Conservation (phyloP, 2,888 invertebrate genomes). For the Trachelus iudaicus region DNA sequence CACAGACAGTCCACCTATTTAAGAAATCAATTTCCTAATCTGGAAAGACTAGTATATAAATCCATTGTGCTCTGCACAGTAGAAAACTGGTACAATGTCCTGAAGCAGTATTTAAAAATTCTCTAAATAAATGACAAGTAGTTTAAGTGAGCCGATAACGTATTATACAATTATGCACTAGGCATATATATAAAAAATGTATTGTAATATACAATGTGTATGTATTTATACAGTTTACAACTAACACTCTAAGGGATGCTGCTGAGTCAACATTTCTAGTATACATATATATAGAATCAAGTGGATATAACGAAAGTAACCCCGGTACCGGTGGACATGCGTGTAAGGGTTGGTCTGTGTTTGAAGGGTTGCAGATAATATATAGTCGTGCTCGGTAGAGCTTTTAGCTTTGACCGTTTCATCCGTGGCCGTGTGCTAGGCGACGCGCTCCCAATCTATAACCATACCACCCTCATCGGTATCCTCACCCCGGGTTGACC, state of each 20-base stretch:
- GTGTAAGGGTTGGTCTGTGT: constrained; percentile 37
- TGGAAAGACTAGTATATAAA: background rate
- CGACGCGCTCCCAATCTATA: constrained; percentile 36
- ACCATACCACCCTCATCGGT: background rate
- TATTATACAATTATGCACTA: too few species aligned
- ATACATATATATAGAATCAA: background rate
- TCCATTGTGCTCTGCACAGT: background rate
- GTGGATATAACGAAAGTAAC: constrained; percentile 14
- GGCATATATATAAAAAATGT: too few species aligned
- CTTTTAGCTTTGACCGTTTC: constrained; percentile 60
- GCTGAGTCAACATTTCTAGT: background rate
- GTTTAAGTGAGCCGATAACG: too few species aligned
- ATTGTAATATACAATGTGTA: background rate
- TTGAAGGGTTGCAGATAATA: constrained; percentile 53
- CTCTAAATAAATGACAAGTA: background rate
- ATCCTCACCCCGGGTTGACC: background rate
- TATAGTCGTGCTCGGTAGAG: constrained; percentile 42
- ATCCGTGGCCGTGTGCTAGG: constrained; percentile 44
- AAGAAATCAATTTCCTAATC: background rate
- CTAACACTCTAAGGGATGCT: background rate
- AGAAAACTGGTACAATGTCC: background rate
- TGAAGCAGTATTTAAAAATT: background rate
- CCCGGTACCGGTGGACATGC: constrained; percentile 10
- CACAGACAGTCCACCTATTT: background rate
- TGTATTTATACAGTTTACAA: background rate